These are phyloP conservation scores for Urosaurus nigricauda DNA, from an alignment of 2,797 vertebrate genomes.

Conservation along the genomic window DNA sequence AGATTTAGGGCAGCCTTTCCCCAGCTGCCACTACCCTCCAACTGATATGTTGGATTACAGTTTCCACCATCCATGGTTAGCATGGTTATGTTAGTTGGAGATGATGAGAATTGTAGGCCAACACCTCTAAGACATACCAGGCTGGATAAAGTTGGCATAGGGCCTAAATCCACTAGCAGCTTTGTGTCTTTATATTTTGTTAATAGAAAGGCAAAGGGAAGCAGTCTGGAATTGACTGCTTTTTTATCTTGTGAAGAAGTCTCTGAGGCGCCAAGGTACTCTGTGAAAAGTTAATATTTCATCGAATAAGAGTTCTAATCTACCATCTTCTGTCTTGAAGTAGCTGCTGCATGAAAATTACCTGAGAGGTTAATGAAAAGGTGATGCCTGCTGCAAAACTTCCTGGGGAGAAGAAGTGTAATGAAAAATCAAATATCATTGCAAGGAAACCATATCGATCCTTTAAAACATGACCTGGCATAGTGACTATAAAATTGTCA, in stretches of 20 bases:
- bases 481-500: fast-evolving
- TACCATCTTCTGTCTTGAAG: slow-evolving; percentile 36
- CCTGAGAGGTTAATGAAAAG: background rate
- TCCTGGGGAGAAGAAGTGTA: background rate
- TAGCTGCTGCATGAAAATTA: background rate
- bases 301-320: background rate
- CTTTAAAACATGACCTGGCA: background rate
- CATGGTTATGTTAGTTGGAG: too few relatives aligned
- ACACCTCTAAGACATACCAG: background rate
- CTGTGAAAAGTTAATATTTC: slow-evolving; percentile 14
- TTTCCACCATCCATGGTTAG: background rate
- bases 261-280: background rate
- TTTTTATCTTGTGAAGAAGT: slow-evolving; percentile 30
- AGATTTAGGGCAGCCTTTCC: background rate
- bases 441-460: too few relatives aligned
- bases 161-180: slow-evolving; percentile 51
- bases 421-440: background rate
- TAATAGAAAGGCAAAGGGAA: slow-evolving; percentile 37
- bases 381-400: background rate
- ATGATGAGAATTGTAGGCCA: background rate
- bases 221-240: slow-evolving; percentile 16
- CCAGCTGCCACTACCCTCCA: background rate
- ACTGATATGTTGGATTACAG: background rate
- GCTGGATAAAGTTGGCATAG: background rate
- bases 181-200: slow-evolving; percentile 55